phyloP scores from a whole-genome alignment of 2,797 vertebrate species.

The Ctenopoma multispine region DNA sequence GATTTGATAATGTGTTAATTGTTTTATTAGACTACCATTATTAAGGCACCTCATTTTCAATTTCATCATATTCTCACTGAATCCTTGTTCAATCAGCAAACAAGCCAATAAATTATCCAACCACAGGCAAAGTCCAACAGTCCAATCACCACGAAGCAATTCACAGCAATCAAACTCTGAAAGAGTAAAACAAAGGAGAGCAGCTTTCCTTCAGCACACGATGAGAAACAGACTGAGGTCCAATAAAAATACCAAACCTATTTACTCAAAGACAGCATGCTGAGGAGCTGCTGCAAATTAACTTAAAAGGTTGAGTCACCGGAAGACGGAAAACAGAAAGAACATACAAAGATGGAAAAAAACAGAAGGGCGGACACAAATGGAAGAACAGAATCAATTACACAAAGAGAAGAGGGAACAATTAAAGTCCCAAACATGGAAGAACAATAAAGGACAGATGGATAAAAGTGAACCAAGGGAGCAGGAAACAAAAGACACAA shows the following conservation, averaged over 20 bases:
- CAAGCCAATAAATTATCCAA: not conserved
- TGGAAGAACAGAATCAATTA: slow-evolving; percentile 18
- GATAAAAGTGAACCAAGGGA: not conserved
- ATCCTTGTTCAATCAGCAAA: not conserved
- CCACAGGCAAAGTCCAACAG: not conserved
- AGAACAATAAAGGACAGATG: not conserved
- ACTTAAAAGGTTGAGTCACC: not conserved
- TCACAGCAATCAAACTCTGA: not conserved
- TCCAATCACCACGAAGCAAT: not conserved
- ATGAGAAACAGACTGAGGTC: not conserved
- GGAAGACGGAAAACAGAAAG: slow-evolving; percentile 5
- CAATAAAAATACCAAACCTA: not conserved
- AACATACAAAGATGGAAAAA: not conserved
- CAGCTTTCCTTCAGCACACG: not conserved
- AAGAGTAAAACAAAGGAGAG: not conserved
- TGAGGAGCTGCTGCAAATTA: slow-evolving; percentile 8
- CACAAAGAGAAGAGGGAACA: not conserved
- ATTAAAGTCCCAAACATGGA: not conserved
- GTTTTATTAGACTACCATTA: not conserved
- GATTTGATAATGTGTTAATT: too few species aligned
- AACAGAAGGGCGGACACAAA: not conserved
- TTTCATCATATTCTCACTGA: not conserved
- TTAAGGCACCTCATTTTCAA: not conserved
- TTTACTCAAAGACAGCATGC: not conserved
- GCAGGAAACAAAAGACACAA: not conserved